phyloP scores from a whole-genome alignment of 2,888 invertebrate species.

The Cheilosia vernalis region DNA sequence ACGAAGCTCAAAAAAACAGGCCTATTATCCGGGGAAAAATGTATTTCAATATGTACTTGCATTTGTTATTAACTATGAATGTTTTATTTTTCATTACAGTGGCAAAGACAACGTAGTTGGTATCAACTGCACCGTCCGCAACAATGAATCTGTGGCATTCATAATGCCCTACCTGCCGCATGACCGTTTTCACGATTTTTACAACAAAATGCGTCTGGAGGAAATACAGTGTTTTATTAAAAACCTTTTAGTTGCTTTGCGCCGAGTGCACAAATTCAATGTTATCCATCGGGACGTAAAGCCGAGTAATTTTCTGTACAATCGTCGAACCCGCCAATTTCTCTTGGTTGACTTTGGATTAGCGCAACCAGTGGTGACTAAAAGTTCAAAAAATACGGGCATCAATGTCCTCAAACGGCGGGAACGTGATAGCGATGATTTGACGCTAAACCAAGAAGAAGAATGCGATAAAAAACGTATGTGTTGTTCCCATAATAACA shows the following conservation, averaged over 20 bases:
- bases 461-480: constrained; percentile 78
- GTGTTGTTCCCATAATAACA: constrained; percentile 75
- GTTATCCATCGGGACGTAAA: constrained; percentile 96
- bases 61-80: not conserved
- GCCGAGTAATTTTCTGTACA: constrained; percentile 95
- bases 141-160: constrained; percentile 91
- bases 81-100: constrained; percentile 80
- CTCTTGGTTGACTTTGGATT: constrained; percentile 95
- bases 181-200: constrained; percentile 90
- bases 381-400: constrained; percentile 11
- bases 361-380: constrained; percentile 86
- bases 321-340: constrained; percentile 88
- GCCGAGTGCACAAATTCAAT: constrained; percentile 91
- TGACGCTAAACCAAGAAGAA: not conserved
- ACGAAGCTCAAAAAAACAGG: too few relatives aligned
- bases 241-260: constrained; percentile 90
- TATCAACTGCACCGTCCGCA: constrained; percentile 90
- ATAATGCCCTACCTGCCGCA: constrained; percentile 95
- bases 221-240: constrained; percentile 92
- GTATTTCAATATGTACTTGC: not conserved
- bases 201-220: constrained; percentile 87
- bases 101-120: constrained; percentile 92
- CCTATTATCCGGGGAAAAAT: rapidly evolving
- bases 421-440: constrained; percentile 73
- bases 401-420: constrained; percentile 77